phyloP scores from a whole-genome alignment of 2,888 invertebrate species.

The Erynnis tages region DNA sequence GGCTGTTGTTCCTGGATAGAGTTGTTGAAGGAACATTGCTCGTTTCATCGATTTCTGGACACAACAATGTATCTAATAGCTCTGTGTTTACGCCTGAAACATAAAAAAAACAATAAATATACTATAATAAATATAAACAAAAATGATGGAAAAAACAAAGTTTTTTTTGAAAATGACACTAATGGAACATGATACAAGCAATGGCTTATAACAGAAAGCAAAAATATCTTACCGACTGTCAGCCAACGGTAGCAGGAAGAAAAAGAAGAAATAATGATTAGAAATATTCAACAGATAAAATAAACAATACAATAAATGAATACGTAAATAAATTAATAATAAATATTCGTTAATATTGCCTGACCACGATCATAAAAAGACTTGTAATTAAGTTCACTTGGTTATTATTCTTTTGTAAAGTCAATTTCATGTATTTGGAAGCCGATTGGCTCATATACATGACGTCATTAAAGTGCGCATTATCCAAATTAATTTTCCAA shows the following conservation, averaged over 20 bases:
- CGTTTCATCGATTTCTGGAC: slow-evolving; percentile 75
- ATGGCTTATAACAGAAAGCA: slow-evolving; percentile 1
- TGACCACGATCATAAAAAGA: too few relatives aligned
- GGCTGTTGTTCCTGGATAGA: slow-evolving; percentile 29
- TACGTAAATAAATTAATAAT: neutral
- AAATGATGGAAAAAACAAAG: neutral
- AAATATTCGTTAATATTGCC: too few relatives aligned
- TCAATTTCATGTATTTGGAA: too few relatives aligned
- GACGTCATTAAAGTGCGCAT: too few relatives aligned
- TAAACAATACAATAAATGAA: slow-evolving; percentile 30
- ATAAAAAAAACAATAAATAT: neutral
- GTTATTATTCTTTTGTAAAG: too few relatives aligned
- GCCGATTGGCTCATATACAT: too few relatives aligned
- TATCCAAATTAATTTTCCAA: too few relatives aligned
- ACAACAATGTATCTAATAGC: slow-evolving; percentile 88
- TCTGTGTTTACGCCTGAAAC: slow-evolving; percentile 90
- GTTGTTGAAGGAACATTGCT: slow-evolving; percentile 31
- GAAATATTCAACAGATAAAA: slow-evolving; percentile 32
- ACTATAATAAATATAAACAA: neutral
- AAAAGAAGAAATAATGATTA: slow-evolving; percentile 42
- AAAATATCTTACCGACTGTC: slow-evolving; percentile 61
- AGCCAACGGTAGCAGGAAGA: slow-evolving; percentile 42
- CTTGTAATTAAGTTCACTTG: too few relatives aligned
- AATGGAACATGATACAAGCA: neutral
- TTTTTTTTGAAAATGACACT: neutral